phyloP scores from a whole-genome alignment of 2,113 vertebrate species.

The Psittacara wagleri region DNA sequence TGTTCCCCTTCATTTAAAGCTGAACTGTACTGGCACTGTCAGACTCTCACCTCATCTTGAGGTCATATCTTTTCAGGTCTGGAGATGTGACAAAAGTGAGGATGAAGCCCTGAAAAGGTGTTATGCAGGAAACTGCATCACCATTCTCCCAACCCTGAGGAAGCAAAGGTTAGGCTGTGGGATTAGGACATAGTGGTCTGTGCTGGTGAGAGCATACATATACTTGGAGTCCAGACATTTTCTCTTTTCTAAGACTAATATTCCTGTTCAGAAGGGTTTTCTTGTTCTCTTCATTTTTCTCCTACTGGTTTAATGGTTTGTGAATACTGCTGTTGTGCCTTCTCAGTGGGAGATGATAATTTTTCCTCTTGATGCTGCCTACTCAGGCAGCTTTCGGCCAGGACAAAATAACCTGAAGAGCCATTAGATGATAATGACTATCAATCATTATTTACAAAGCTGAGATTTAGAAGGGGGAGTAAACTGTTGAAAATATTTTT shows the following conservation, averaged over 20 bases:
- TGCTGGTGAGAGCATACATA: not conserved
- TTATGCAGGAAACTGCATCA: not conserved
- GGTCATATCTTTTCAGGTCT: not conserved
- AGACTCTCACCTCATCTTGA: not conserved
- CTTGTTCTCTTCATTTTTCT: not conserved
- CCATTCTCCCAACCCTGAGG: not conserved
- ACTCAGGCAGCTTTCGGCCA: not conserved
- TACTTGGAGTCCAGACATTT: not conserved
- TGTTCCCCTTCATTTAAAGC: not conserved
- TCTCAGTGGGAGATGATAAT: not conserved
- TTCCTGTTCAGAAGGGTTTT: not conserved
- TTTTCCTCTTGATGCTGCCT: not conserved
- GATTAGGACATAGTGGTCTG: not conserved
- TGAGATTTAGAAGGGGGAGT: not conserved
- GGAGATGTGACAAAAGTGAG: not conserved
- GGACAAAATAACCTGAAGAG: not conserved
- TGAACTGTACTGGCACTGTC: accelerated
- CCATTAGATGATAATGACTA: not conserved
- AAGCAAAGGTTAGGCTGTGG: not conserved
- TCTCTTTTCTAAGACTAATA: not conserved
- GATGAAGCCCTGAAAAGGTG: not conserved
- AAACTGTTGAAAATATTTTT: not conserved
- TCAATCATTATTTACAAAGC: not conserved
- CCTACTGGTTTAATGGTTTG: not conserved
- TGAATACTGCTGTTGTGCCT: not conserved